Base-by-base conservation (phyloP, 2,113 vertebrate species). In the Ctenomys sociabilis region DNA sequence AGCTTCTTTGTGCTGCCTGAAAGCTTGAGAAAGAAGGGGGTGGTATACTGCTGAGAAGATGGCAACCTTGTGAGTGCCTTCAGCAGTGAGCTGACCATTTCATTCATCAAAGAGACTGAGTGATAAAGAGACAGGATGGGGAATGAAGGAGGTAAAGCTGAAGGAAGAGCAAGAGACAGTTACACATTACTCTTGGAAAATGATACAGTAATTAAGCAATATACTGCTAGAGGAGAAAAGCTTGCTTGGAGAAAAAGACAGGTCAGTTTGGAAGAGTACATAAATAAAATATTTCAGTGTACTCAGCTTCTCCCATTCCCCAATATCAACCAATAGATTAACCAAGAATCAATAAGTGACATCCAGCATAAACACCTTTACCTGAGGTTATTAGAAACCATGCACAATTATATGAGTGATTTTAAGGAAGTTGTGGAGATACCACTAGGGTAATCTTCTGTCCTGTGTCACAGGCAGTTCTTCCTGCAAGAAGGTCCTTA, bases 1-100 rank as follows among this genome's bases (percentile, higher is more conserved):
- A 22, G 7, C n/a, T 9, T 22, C 16, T n/a, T 3, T 3, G n/a
- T 72, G 19, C 19, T 2, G 9, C 7, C n/a, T 5, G 2, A 72
- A 37, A 24, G 59, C 7, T 17, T 37, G 68, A 37, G 68, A 22
- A 37, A 72, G 17, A 37, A 1, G 7, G 7, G 9, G 3, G n/a
- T 22, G 16, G 35, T 22, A n/a, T 22, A 3, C 19, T 35, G 30
- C n/a, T 21, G 17, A 19, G 70, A n/a, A 72, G 19, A 72, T 6
- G 5, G 35, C 19, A 72, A 7, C 68, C 68, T 72, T 9, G 19
- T 8, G 19, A 3, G 30, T 37, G 8, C 7, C n/a, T 72, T 8
- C 7, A 37, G 68, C n/a, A 22, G 16, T 1, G n/a, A 22, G 2
- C n/a, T 22, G 68, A n/a, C 2, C n/a, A 72, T 37, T 21, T 9